phyloP scores from a whole-genome alignment of 1,140 invertebrate species.

The Ectropis grisescens region DNA sequence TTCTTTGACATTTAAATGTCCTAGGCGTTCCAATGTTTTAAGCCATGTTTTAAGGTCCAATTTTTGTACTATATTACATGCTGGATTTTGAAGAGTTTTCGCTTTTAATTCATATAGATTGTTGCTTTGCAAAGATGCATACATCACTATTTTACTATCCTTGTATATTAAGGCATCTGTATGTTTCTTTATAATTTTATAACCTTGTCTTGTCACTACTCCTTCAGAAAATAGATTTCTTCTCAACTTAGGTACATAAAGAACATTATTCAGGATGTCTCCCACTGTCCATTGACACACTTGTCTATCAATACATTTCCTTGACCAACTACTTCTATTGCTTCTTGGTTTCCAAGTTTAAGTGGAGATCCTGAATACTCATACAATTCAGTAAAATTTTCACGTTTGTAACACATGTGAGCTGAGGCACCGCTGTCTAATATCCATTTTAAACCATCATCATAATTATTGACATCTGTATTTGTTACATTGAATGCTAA shows the following conservation, averaged over 20 bases:
- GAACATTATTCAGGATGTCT: conserved; percentile 2
- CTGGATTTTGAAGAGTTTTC: conserved; percentile 8
- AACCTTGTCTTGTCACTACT: conserved; percentile 1
- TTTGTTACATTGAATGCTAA: conserved; percentile 8
- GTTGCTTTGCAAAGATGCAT: conserved; percentile 6
- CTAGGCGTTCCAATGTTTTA: conserved; percentile 15
- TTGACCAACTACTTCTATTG: conserved; percentile 1
- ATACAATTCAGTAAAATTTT: conserved; percentile 3
- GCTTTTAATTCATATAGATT: conserved; percentile 14
- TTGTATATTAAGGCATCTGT: conserved; percentile 6
- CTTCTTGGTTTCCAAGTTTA: conserved; percentile 1
- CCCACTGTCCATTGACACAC: conserved; percentile 9
- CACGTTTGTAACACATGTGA: conserved; percentile 3
- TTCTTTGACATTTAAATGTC: conserved; percentile 16
- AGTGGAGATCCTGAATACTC: neutral
- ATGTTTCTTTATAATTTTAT: conserved; percentile 6
- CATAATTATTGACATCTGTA: neutral
- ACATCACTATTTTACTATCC: conserved; percentile 9
- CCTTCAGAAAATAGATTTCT: conserved; percentile 10
- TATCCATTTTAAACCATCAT: conserved; percentile 1
- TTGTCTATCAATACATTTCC: conserved; percentile 5
- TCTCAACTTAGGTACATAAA: conserved; percentile 4
- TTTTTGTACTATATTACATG: conserved; percentile 15
- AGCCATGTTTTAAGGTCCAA: conserved; percentile 13
- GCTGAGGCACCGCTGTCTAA: conserved; percentile 5